Conservation (phyloP, 2,797 vertebrate genomes). For the Coilia nasus region DNA sequence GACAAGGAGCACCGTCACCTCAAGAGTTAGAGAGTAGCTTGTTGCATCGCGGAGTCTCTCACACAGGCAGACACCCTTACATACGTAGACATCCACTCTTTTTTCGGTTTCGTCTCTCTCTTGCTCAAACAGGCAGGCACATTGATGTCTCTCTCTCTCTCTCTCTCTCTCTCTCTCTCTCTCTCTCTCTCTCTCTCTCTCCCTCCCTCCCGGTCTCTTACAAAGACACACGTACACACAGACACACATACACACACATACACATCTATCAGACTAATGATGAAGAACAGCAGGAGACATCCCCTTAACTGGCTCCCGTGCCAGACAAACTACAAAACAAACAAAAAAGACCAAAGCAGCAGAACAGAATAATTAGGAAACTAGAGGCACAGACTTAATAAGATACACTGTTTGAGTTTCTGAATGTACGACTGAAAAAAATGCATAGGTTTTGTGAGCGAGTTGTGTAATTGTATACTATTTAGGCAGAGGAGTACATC, state of each 20-base stretch:
- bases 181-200: conserved; percentile 26
- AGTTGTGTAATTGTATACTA: neutral
- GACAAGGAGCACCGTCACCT: neutral
- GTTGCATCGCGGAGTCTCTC: neutral
- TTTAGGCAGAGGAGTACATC: neutral
- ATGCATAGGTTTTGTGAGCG: neutral
- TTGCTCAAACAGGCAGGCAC: neutral
- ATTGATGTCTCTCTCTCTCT: conserved; percentile 26
- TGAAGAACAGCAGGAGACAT: conserved; percentile 53
- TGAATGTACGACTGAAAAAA: neutral
- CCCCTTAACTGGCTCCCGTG: conserved; percentile 62
- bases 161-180: conserved; percentile 28
- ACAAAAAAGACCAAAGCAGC: conserved; percentile 56
- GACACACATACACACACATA: neutral
- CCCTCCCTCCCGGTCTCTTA: conserved; percentile 11
- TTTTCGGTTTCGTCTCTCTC: conserved; percentile 40
- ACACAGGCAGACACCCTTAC: neutral
- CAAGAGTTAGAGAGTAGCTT: neutral
- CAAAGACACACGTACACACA: conserved; percentile 23
- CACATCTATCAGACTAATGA: conserved; percentile 54
- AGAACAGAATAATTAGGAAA: conserved; percentile 23
- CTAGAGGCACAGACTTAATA: conserved; percentile 21
- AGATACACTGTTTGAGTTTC: neutral
- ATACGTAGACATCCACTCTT: neutral
- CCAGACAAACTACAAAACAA: conserved; percentile 68